Base-by-base conservation (phyloP, 2,113 vertebrate genomes). In the Erythrocercus mccallii region DNA sequence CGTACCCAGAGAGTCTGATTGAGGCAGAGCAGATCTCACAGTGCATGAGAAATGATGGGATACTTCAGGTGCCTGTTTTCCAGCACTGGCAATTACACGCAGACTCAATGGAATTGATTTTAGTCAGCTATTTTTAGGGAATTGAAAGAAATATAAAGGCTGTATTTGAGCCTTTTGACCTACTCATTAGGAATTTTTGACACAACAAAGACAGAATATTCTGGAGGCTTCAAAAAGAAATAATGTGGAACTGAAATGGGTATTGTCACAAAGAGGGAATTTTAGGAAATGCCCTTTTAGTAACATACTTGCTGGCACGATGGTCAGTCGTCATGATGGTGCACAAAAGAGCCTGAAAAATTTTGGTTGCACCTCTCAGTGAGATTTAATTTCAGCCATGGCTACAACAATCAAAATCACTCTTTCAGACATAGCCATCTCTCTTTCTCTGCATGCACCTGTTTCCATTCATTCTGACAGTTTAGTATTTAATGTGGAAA, bases 391-490 rank as follows among this genome's bases (percentile, higher is more conserved):
- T 96, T 92, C 71, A 90, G 33, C 53, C 62, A 64, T 16, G 38
- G 37, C 38, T 56, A 53, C 56, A 85, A 57, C 48, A 57, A 84
- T 86, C 40, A 14, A 23, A 86, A 64, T 81, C 56, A 73, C 58
- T 50, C 86, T 83, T 86, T 87, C 71, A 87, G 79, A 95, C 88
- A 87, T 33, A 93, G 88, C 56, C 44, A 58, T 71, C 73, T 87
- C 83, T 93, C 94, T 65, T 69, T 61, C 80, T 81, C 64, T 27
- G 28, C n/a, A 61, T 87, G 90, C 96, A 97, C 96, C 96, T 96
- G 96, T 95, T 97, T 94, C 90, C 78, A 88, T 91, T 98, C 81
- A 94, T 65, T 94, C 94, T 96, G 96, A 94, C 88, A 93, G 69
- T 58, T 87, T 47, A 73, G 64, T 70, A 65, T 90, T 96, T 96